Percentiles rank a stretch among this genome's conserved stretches.
These are phyloP conservation scores for Labia minor DNA, from an alignment of 2,888 invertebrate genomes.

Conservation along the genomic window DNA sequence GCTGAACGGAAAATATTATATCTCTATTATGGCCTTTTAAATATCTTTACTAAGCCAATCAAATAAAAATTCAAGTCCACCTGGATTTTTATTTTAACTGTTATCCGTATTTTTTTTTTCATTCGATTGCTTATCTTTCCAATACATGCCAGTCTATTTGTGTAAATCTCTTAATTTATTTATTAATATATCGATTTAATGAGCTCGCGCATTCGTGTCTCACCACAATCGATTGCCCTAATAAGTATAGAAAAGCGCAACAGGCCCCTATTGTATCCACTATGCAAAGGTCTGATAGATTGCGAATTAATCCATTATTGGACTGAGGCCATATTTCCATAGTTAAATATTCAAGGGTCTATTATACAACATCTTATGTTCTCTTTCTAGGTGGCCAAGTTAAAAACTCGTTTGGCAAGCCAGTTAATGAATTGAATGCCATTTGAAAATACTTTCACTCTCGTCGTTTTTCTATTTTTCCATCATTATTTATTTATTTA, in stretches of 20 bases:
- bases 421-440: background rate
- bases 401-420: background rate
- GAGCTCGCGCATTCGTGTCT: background rate
- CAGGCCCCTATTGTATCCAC: background rate
- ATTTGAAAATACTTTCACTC: background rate
- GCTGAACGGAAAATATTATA: too few species aligned
- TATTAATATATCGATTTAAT: background rate
- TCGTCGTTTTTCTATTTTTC: too few species aligned
- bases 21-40: too few species aligned
- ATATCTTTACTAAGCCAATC: too few species aligned
- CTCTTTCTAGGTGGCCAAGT: background rate
- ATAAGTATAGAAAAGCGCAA: background rate
- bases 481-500: too few species aligned
- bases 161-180: too few species aligned
- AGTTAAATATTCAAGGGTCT: background rate
- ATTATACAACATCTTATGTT: background rate
- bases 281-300: background rate
- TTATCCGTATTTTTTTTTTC: too few species aligned
- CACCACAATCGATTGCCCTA: background rate
- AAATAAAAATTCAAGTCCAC: too few species aligned
- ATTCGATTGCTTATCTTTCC: too few species aligned
- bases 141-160: too few species aligned
- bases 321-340: background rate
- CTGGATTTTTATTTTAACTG: too few species aligned
- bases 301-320: conserved; percentile 3